A percentile compares a stretch with the other conserved stretches of the same genome.
These are phyloP conservation scores for Phymatocera aterrima DNA, from an alignment of 2,888 invertebrate genomes.

Conservation along the genomic window DNA sequence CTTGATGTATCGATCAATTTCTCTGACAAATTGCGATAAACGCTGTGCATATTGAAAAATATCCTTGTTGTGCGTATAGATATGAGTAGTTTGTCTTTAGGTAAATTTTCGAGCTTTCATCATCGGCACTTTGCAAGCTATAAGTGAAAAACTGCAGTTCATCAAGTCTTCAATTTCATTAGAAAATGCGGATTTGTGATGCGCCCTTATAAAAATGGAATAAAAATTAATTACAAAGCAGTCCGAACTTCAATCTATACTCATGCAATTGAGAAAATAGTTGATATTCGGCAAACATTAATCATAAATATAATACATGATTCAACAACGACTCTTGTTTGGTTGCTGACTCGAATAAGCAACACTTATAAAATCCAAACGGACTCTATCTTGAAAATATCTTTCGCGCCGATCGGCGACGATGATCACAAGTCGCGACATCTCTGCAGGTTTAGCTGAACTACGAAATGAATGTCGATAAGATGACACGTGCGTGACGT, in stretches of 20 bases:
- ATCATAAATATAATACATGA: not conserved
- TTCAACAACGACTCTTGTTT: not conserved
- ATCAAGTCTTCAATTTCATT: not conserved
- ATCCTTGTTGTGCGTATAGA: not conserved
- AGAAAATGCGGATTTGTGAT: not conserved
- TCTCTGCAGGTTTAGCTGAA: not conserved
- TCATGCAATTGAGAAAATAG: not conserved
- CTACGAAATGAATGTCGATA: not conserved
- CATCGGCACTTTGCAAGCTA: not conserved
- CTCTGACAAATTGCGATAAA: not conserved
- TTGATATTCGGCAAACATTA: not conserved
- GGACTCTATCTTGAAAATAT: not conserved
- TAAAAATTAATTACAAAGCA: not conserved
- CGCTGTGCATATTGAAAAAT: not conserved
- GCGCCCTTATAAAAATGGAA: not conserved
- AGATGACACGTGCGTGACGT: constrained; percentile 17
- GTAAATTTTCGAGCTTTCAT: not conserved
- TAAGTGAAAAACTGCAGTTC: not conserved
- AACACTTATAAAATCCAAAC: no score
- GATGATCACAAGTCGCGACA: not conserved
- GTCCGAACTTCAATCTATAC: not conserved
- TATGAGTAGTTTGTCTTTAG: not conserved
- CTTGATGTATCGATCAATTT: not conserved
- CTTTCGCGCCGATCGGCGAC: not conserved
- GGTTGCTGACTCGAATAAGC: not conserved